Conservation (phyloP, 2,888 invertebrate genomes). For the Crepidodera aurea region DNA sequence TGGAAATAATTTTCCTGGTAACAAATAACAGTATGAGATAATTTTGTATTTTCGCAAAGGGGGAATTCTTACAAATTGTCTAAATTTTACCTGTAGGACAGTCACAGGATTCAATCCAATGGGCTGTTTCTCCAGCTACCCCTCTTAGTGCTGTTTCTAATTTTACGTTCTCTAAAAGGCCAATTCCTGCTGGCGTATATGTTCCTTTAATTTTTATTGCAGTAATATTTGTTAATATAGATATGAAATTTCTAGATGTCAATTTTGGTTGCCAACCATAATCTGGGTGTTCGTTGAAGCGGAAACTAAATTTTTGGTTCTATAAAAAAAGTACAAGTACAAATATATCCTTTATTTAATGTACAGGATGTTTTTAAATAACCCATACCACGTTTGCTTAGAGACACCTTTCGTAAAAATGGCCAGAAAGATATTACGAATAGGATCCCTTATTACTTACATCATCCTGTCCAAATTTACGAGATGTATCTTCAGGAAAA, state of each 20-base stretch:
- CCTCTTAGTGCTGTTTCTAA: slow-evolving; percentile 88
- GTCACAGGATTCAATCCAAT: slow-evolving; percentile 94
- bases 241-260: slow-evolving; percentile 88
- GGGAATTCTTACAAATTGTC: no score
- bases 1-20: no score
- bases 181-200: slow-evolving; percentile 83
- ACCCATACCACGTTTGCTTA: neutral
- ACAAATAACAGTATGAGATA: no score
- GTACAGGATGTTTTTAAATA: no score
- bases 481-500: no score
- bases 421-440: no score
- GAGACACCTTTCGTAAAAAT: no score
- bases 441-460: no score
- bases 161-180: slow-evolving; percentile 88
- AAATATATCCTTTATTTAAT: no score
- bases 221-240: slow-evolving; percentile 91
- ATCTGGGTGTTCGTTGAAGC: slow-evolving; percentile 88
- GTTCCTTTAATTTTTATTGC: slow-evolving; percentile 94
- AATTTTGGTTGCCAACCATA: slow-evolving; percentile 95
- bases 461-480: no score
- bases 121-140: slow-evolving; percentile 78
- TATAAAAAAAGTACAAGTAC: slow-evolving; percentile 59
- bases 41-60: no score
- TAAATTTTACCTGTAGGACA: slow-evolving; percentile 74
- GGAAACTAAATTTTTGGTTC: slow-evolving; percentile 82